Evolutionary conservation across 23 tunicate species (phyloP), one percentile per base, ranked within the genome.

Genomic region (Phallusia fumigata): DNA sequence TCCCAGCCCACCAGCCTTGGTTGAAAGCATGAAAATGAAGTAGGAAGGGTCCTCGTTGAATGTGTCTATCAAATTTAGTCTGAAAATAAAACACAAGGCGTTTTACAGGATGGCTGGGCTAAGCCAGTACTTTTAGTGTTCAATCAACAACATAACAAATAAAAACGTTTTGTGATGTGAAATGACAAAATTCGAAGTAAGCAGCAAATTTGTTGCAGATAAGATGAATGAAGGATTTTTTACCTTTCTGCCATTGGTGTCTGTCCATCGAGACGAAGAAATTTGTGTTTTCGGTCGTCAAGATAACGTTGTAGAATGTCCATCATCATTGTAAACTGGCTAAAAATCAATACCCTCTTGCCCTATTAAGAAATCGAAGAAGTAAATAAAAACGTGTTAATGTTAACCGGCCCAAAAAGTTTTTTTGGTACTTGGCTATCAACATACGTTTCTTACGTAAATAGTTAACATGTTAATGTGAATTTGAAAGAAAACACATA

Each of bases 1-100:
- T 6, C 99, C 99, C 0, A 96, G 72, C 21, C 99, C 99, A 30
- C 99, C 99, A 53, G 99, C 99, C 65, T 87, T 88, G 0, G 99
- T 96, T 0, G 99, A 96, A 22, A 96, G 82, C 36, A 96, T 64
- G 53, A 96, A 96, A 1, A 90, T 64, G 65, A 81, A 80, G 76
- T 80, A 84, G 26, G 80, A 65, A 0, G 86, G 76, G 65, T 90
- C 92, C 16, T 84, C 77, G 77, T 90, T 87, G 51, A 83, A 95
- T 35, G 79, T 34, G 53, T 95, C 99, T 32, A 95, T 95, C 53
- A 90, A 78, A 44, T 81, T 74, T 35, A 95, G n/a, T 31, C 95
- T 76, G 53, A 2, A 33, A 74, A 33, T 28, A 65, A 65, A 65
- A 65, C 8, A 10, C 10, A 40, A 5, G 10, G 10, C 47, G 47